phyloP scores from a whole-genome alignment of 2,797 vertebrate genomes.

The Sebastiscus tertius region DNA sequence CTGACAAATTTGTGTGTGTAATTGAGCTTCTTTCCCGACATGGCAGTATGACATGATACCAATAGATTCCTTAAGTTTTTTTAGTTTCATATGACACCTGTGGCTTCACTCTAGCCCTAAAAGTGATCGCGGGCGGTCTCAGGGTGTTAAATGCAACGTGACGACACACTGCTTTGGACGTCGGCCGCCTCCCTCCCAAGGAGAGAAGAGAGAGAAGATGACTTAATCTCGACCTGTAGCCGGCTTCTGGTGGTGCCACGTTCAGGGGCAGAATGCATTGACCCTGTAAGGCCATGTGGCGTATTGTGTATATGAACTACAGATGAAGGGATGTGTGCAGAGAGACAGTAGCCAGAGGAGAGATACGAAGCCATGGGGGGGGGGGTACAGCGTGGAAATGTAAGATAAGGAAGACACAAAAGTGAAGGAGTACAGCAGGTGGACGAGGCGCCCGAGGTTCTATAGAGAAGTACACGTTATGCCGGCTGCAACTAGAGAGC shows the following conservation, averaged over 20 bases:
- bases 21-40: too few species aligned
- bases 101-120: too few species aligned
- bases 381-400: neutral
- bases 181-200: neutral
- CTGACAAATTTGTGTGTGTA: too few species aligned
- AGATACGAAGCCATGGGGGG: neutral
- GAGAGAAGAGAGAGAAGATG: neutral
- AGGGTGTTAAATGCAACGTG: neutral
- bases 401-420: constrained; percentile 11
- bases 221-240: constrained; percentile 32
- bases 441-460: neutral
- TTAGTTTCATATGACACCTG: too few species aligned
- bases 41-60: too few species aligned
- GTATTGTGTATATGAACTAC: constrained; percentile 20
- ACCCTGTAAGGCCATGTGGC: constrained; percentile 12
- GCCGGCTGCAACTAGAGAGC: neutral
- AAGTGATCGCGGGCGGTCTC: too few species aligned
- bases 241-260: neutral
- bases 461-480: neutral
- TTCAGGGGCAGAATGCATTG: constrained; percentile 29
- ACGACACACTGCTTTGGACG: neutral
- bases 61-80: too few species aligned
- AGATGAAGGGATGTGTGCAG: constrained; percentile 21
- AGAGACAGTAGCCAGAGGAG: constrained; percentile 2
- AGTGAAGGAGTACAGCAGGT: neutral